A percentile compares a stretch with the other conserved stretches of the same genome.
These are phyloP conservation scores for Corythornis leucogaster DNA, from an alignment of 2,797 vertebrate species.

Conservation along the genomic window DNA sequence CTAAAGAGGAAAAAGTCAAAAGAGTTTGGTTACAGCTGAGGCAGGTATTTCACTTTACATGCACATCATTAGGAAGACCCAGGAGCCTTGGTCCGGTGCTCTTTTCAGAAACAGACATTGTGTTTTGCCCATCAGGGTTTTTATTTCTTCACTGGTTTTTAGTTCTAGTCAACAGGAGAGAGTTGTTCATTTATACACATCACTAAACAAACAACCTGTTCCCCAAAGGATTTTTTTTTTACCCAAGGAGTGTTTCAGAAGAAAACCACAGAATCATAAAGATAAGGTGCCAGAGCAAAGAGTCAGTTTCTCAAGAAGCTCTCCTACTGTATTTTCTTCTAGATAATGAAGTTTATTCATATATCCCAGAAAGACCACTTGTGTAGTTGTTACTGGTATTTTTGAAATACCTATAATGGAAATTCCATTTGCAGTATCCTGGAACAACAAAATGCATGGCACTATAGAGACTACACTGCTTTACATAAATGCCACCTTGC, in stretches of 20 bases:
- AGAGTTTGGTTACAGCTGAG: background rate
- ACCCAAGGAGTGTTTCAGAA: background rate
- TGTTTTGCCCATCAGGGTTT: background rate
- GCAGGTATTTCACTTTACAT: background rate
- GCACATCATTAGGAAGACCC: background rate
- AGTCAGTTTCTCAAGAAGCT: background rate
- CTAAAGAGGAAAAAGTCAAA: constrained; percentile 68
- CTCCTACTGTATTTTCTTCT: background rate
- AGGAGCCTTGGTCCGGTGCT: background rate
- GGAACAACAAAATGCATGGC: background rate
- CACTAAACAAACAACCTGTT: background rate
- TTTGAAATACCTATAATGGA: background rate
- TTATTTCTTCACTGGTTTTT: background rate
- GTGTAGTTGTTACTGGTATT: background rate
- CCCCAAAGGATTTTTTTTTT: background rate
- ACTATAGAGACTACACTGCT: background rate
- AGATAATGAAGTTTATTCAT: background rate
- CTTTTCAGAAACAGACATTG: background rate
- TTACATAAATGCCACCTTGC: background rate
- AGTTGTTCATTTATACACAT: background rate
- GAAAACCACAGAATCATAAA: background rate
- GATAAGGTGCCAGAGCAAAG: background rate
- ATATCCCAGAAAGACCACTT: background rate
- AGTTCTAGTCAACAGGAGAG: background rate
- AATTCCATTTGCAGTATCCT: background rate